Base-by-base conservation (phyloP, 2,888 invertebrate species). In the Linnaemya vulpina region DNA sequence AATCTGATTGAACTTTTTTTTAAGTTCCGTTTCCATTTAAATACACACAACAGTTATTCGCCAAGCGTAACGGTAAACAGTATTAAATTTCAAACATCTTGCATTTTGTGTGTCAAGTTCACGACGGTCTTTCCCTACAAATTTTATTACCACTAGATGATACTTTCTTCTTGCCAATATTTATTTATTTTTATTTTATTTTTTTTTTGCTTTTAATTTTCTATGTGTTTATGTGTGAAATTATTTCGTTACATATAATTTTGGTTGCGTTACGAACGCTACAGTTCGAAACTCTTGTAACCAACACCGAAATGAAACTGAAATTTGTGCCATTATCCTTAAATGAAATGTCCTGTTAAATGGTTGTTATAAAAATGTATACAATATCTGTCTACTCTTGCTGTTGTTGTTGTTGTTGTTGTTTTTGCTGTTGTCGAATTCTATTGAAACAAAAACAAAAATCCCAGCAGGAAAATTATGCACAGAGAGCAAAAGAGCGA, bases 301-400 rank as follows among this genome's bases (percentile, higher is more conserved):
- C 84, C 75, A 83, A 78, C 67, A 84, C 81, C 86, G 83, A 86
- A 86, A 84, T 83, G 86, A 86, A 83, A 86, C 83, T 86, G 84
- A 86, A 83, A 86, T 83, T 82, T 78, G 85, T 85, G 78, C 71
- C 85, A 85, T 82, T 79, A 85, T 85, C 78, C 82, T 82, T 85
- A 85, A 82, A 79, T 63, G 71, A 82, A 82, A 75, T 79, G 74
- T 85, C 78, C 85, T 82, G 85, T 82, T 65, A 78, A 70, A 79
- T 82, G 70, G 53, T 78, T 81, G 74, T 71, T 71, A 65, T 55
- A 78, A 65, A 77, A 80, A 75, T 67, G n/a, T 84, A 62, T 76
- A 80, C 38, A 74, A 77, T 58, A 77, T 70, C 73, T 77, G 63
- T 71, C 15, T 85, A 9, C 65, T 53, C 53, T 38, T 46, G 71